phyloP scores from a whole-genome alignment of 1,140 invertebrate species.

The Fopius arisanus region DNA sequence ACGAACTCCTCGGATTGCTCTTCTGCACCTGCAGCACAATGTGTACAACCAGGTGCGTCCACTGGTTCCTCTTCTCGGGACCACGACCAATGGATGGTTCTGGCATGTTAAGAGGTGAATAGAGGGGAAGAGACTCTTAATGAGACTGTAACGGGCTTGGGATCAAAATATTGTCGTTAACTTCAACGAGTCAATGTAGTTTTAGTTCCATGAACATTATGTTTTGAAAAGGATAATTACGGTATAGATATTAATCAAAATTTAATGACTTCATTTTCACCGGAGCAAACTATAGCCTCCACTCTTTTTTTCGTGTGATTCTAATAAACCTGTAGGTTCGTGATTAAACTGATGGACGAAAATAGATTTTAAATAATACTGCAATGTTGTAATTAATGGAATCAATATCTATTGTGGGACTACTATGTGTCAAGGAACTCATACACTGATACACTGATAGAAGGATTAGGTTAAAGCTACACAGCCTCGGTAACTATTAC shows the following conservation, averaged over 20 bases:
- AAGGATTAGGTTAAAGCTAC: too few species aligned
- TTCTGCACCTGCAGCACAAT: conserved; percentile 24
- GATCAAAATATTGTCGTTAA: conserved; percentile 12
- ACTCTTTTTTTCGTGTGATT: too few species aligned
- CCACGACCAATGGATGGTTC: not conserved
- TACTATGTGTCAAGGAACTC: too few species aligned
- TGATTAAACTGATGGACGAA: too few species aligned
- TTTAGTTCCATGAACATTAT: not conserved
- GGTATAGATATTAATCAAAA: not conserved
- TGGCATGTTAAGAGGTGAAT: conserved; percentile 7
- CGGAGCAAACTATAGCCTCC: too few species aligned
- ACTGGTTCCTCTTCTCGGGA: conserved; percentile 7
- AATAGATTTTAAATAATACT: too few species aligned
- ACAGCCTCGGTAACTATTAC: too few species aligned
- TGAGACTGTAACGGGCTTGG: conserved; percentile 11
- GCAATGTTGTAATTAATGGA: too few species aligned
- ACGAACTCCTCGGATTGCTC: conserved; percentile 14
- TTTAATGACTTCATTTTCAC: not conserved
- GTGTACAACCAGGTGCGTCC: conserved; percentile 24
- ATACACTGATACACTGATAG: too few species aligned
- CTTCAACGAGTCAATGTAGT: not conserved
- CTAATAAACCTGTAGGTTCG: too few species aligned
- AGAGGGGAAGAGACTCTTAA: conserved; percentile 1
- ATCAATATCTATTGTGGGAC: too few species aligned
- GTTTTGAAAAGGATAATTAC: too few species aligned